phyloP scores from a whole-genome alignment of 2,888 invertebrate genomes.

The Dryocosmus kuriphilus region DNA sequence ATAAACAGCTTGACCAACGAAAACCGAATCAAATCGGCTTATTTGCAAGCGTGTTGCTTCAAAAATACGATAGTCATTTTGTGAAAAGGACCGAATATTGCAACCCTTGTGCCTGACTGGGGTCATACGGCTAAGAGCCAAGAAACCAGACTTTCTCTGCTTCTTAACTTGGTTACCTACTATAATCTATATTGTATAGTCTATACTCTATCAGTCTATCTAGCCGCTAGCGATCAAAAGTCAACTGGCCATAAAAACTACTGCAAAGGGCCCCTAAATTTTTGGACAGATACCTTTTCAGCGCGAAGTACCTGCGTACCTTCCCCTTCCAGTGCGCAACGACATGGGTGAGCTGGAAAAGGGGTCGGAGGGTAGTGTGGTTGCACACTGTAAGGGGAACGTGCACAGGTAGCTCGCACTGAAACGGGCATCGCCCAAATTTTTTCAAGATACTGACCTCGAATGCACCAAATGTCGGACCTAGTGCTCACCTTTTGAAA shows the following conservation, averaged over 20 bases:
- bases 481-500: slow-evolving; percentile 8
- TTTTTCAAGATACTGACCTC: slow-evolving; percentile 53
- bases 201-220: slow-evolving; percentile 38
- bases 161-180: slow-evolving; percentile 55
- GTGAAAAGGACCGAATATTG: neutral
- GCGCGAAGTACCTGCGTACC: too few relatives aligned
- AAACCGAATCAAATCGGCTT: neutral
- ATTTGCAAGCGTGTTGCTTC: neutral
- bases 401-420: too few relatives aligned
- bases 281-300: too few relatives aligned
- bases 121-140: slow-evolving; percentile 43
- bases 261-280: slow-evolving; percentile 55
- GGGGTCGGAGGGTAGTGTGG: too few relatives aligned
- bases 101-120: neutral
- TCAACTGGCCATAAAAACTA: slow-evolving; percentile 58
- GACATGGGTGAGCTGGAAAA: too few relatives aligned
- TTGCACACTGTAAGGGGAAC: too few relatives aligned
- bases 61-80: neutral
- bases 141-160: neutral
- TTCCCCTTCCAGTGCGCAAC: too few relatives aligned
- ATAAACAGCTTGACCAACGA: neutral
- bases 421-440: too few relatives aligned
- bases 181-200: too few relatives aligned
- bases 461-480: slow-evolving; percentile 42
- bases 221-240: neutral